Evolutionary conservation across 2,113 vertebrate species (phyloP), one percentile per base, ranked within the genome.

Genomic region (Elanoides forficatus): DNA sequence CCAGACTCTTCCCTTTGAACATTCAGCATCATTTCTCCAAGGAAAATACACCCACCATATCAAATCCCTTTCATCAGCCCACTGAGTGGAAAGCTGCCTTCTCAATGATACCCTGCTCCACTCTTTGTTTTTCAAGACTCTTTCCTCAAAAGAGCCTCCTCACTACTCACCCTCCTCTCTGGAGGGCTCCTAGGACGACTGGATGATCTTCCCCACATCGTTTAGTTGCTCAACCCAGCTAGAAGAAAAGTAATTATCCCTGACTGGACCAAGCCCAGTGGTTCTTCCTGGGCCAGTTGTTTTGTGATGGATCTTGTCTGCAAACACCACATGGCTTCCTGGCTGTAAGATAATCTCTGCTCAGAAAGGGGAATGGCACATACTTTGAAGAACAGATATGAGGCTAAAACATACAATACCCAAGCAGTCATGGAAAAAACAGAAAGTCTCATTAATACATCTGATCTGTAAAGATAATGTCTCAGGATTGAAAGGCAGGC

Each of bases 331-430:
- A 3, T 2, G 8, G 20, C 17, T 73, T 74, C 15, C 60, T 0
- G 2, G 11, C n/a, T 66, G 7, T 53, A 10, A 38, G 13, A 23
- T 22, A 30, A 40, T 53, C 21, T 71, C 56, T 59, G 13, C 40
- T 62, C 12, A 45, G 62, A 80, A 40, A 23, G 14, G 38, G 6
- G 8, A 71, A 34, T 9, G 10, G 8, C 1, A 12, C 0, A 1
- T 23, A 5, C 19, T 47, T 36, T 1, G 3, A 72, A 55, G 1
- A 5, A 38, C 29, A 90, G 45, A 29, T 2, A 12, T 4, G 19
- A 53, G 5, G 29, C 8, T 80, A 38, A 55, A 60, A 78, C 0
- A 1, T 42, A 30, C 0, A 0, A 36, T 38, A 5, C 36, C 15
- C 38, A 70, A 21, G 27, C 15, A 94, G 23, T 21, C 27, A 40